Conservation (phyloP, 2,888 invertebrate species). For the Synergus umbraculus region DNA sequence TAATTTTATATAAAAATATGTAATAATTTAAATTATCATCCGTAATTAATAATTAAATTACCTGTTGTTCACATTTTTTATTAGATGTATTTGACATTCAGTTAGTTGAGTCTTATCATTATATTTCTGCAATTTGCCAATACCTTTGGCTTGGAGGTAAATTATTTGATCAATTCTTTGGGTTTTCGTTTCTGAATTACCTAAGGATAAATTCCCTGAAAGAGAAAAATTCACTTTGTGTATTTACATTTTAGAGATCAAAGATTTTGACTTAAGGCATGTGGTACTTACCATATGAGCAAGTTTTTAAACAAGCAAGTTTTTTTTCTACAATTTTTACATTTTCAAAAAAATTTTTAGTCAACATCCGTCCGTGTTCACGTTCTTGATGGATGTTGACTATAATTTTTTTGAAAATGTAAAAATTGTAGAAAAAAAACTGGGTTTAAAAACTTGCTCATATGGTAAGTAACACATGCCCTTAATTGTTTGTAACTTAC, state of each 20-base stretch:
- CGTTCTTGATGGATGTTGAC: too few species aligned
- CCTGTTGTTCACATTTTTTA: not conserved
- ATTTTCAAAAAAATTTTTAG: too few species aligned
- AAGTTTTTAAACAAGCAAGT: too few species aligned
- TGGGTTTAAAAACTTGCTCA: too few species aligned
- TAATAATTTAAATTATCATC: not conserved
- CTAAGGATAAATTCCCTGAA: not conserved
- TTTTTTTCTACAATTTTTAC: too few species aligned
- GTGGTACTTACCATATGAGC: too few species aligned
- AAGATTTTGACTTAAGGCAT: not conserved
- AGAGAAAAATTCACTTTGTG: not conserved
- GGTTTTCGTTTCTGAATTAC: not conserved
- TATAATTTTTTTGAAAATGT: too few species aligned
- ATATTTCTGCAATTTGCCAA: not conserved
- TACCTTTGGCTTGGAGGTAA: not conserved
- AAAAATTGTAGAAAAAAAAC: too few species aligned
- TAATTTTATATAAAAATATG: not conserved
- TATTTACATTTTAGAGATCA: not conserved
- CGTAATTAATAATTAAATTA: not conserved
- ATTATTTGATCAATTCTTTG: not conserved
- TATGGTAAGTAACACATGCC: too few species aligned
- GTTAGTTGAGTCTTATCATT: not conserved
- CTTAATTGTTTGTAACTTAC: constrained; percentile 41
- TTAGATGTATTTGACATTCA: not conserved
- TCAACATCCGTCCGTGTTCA: too few species aligned